A percentile compares a stretch with the other conserved stretches of the same genome.
Conservation (phyloP, 1,140 invertebrate genomes). For the Bombus polaris region DNA sequence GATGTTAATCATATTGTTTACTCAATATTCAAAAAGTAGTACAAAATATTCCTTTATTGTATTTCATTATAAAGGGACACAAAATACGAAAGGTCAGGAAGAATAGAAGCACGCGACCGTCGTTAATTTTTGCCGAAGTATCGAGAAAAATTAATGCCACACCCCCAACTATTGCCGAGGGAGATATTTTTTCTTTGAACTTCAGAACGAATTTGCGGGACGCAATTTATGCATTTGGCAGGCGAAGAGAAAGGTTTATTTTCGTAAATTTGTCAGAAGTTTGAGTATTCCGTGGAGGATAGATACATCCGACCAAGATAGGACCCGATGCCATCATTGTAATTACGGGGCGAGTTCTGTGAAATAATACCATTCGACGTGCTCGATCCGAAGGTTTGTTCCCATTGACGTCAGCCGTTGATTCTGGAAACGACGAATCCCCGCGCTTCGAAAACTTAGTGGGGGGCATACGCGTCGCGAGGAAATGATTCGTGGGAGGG, state of each 20-base stretch:
- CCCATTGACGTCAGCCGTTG: conserved; percentile 67
- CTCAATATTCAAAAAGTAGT: not conserved
- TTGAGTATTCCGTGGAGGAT: not conserved
- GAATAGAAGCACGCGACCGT: conserved; percentile 12
- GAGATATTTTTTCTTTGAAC: not conserved
- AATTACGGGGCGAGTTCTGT: conserved; percentile 35
- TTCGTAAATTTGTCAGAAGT: not conserved
- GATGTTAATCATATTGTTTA: not conserved
- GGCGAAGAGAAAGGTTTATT: not conserved
- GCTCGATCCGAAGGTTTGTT: conserved; percentile 47
- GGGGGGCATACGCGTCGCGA: conserved; percentile 28
- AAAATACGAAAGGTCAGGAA: conserved; percentile 1
- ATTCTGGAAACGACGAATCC: conserved; percentile 60
- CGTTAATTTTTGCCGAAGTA: not conserved
- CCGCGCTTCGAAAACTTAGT: conserved; percentile 27
- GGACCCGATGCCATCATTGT: not conserved
- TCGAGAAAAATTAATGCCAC: conserved; percentile 24
- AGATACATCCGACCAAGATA: not conserved
- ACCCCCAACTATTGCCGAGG: not conserved
- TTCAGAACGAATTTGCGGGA: not conserved
- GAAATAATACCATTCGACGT: conserved; percentile 55
- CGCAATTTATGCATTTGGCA: not conserved
- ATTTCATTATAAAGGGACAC: not conserved
- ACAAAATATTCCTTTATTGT: not conserved
- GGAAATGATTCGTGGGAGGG: conserved; percentile 2